These are phyloP conservation scores for Archivesica marissinica DNA, from an alignment of 1,140 invertebrate genomes.

Conservation along the genomic window DNA sequence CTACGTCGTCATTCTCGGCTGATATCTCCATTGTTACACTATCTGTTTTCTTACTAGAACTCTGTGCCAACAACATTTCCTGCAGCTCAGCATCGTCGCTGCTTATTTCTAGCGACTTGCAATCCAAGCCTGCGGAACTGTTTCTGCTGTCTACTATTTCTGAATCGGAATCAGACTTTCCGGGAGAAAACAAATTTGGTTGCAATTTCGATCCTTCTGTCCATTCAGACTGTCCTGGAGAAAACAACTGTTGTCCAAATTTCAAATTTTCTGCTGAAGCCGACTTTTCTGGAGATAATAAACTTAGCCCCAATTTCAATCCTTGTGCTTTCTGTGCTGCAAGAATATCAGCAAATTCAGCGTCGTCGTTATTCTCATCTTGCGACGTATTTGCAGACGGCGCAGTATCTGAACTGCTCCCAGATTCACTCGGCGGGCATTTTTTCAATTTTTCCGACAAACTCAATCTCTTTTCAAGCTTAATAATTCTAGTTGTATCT, in stretches of 20 bases:
- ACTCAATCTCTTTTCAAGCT: slow-evolving; percentile 36
- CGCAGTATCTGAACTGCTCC: slow-evolving; percentile 1
- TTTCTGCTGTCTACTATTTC: background rate
- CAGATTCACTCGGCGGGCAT: slow-evolving; percentile 8
- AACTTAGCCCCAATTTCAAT: background rate
- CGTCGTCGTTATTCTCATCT: slow-evolving; percentile 61
- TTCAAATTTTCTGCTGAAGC: background rate
- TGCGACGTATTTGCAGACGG: slow-evolving; percentile 23
- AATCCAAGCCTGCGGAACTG: slow-evolving; percentile 47
- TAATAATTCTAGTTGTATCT: slow-evolving; percentile 15
- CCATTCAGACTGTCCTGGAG: slow-evolving; percentile 4
- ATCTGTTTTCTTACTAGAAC: background rate
- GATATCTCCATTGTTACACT: slow-evolving; percentile 34
- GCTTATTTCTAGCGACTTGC: slow-evolving; percentile 46
- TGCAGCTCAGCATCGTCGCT: slow-evolving; percentile 42
- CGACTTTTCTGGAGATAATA: background rate
- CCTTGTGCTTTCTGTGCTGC: slow-evolving; percentile 46
- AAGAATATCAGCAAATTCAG: slow-evolving; percentile 45
- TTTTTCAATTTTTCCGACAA: slow-evolving; percentile 35
- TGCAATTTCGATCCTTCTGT: background rate
- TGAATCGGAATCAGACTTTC: slow-evolving; percentile 8
- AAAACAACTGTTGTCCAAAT: background rate
- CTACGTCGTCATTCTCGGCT: slow-evolving; percentile 34
- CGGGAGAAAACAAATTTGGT: background rate
- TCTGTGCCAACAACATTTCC: slow-evolving; percentile 47